Evolutionary conservation across 2,113 vertebrate species (phyloP), one percentile per base, ranked within the genome.

Genomic region (Polypterus senegalus): DNA sequence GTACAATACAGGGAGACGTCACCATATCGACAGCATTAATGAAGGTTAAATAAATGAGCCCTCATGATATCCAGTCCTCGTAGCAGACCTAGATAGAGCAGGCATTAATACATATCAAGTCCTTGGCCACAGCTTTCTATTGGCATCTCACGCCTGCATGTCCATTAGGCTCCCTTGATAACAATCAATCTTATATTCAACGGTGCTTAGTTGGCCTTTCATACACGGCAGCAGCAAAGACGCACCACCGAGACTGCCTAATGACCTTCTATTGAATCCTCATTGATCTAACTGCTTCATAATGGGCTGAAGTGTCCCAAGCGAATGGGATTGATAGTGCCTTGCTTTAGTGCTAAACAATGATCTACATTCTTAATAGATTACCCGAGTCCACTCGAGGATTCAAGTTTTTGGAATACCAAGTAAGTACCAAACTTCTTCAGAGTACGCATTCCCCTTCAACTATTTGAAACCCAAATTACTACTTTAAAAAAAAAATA

Each of bases 201-300:
- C 61, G 57, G 61, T 59, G 54, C 61, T 67, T 63, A 63, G 61
- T 63, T 67, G 62, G 58, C 61, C 66, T 61, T 62, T 65, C 61
- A 47, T 59, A 52, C 48, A 63, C 45, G 46, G 49, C 57, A 62
- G 60, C 61, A 60, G 63, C 57, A 48, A 57, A 62, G 65, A 65
- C 64, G 65, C 60, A 68, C 63, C 45, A 57, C 67, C 55, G 67
- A 65, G 67, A 61, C 63, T 63, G 57, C 58, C 61, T 65, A 69
- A 69, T 69, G 67, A 69, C 63, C 57, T 49, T 62, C 53, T 65
- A 69, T 69, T 69, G 63, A 69, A 69, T 69, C 60, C 61, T 61
- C 58, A 69, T 69, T 63, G 64, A 69, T 69, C 53, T 62, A 58
- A 59, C 57, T 51, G 64, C 54, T 65, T 57, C 61, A 63, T 65